Percentiles rank a stretch among this genome's conserved stretches.
Evolutionary conservation across 2,113 vertebrate species (phyloP).

Genomic region (Labrus mixtus): DNA sequence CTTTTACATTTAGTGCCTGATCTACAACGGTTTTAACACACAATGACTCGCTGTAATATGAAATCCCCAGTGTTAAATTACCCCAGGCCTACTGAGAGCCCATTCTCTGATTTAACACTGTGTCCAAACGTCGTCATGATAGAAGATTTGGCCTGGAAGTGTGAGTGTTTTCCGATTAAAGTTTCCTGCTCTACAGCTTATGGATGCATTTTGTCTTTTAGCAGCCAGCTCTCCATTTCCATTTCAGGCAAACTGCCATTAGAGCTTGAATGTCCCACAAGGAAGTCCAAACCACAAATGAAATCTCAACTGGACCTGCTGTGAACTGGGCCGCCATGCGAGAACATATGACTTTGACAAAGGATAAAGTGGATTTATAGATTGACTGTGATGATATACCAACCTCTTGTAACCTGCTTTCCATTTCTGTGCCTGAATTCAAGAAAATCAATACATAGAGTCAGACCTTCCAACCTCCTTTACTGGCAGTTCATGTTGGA

Average conservation of each 20-base stretch:
- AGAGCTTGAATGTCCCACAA: constrained; percentile 17
- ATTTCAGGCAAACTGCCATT: constrained; percentile 29
- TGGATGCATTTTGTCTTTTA: not conserved
- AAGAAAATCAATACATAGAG: not conserved
- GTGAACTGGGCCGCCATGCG: not conserved
- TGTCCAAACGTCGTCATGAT: not conserved
- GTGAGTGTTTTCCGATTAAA: not conserved
- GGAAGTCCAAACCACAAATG: constrained; percentile 46
- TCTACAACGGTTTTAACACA: not conserved
- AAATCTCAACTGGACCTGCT: not conserved
- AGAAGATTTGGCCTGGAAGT: not conserved
- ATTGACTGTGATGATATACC: constrained; percentile 5
- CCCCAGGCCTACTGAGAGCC: not conserved
- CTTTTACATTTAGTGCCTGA: not conserved
- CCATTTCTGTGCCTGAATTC: not conserved
- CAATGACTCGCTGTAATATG: not conserved
- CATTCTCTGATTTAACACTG: not conserved
- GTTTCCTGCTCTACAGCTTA: not conserved
- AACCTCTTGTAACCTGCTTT: not conserved
- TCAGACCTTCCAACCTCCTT: not conserved
- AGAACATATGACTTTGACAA: constrained; percentile 3
- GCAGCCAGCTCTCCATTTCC: constrained; percentile 35
- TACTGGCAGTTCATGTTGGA: constrained; percentile 5
- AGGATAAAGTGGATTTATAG: not conserved
- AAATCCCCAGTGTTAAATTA: not conserved